Conservation (phyloP, 2,888 invertebrate genomes). For the Onchidella celtica region DNA sequence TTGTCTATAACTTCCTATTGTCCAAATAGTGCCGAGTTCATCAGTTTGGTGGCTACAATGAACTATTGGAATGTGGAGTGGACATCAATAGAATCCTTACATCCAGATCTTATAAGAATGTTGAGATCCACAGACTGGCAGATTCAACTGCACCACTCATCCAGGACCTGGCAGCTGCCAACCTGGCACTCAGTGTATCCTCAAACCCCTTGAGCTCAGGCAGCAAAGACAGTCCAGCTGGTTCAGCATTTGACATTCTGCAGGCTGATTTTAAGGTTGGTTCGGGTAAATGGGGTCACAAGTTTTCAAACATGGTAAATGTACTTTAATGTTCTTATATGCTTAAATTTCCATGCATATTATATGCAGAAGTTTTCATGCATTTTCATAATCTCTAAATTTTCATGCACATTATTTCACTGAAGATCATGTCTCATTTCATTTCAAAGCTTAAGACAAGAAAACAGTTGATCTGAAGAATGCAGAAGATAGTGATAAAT, state of each 20-base stretch:
- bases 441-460: too few species aligned
- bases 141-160: conserved; percentile 54
- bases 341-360: too few species aligned
- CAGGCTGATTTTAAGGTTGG: conserved; percentile 52
- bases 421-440: too few species aligned
- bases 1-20: neutral
- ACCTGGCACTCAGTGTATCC: conserved; percentile 41
- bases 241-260: conserved; percentile 54
- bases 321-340: too few species aligned
- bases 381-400: too few species aligned
- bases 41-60: conserved; percentile 57
- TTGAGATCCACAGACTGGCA: conserved; percentile 50
- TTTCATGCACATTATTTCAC: too few species aligned
- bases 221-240: conserved; percentile 56
- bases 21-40: conserved; percentile 56
- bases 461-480: too few species aligned
- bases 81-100: conserved; percentile 57
- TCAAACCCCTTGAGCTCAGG: conserved; percentile 52
- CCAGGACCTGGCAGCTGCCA: conserved; percentile 53
- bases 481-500: too few species aligned
- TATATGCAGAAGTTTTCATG: too few species aligned
- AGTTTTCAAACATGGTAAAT: too few species aligned
- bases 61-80: conserved; percentile 58
- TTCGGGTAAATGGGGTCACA: too few species aligned
- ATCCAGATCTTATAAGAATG: conserved; percentile 54